A percentile compares a stretch with the other conserved stretches of the same genome.
Conservation (phyloP, 2,797 vertebrate genomes). For the Champsocephalus esox region DNA sequence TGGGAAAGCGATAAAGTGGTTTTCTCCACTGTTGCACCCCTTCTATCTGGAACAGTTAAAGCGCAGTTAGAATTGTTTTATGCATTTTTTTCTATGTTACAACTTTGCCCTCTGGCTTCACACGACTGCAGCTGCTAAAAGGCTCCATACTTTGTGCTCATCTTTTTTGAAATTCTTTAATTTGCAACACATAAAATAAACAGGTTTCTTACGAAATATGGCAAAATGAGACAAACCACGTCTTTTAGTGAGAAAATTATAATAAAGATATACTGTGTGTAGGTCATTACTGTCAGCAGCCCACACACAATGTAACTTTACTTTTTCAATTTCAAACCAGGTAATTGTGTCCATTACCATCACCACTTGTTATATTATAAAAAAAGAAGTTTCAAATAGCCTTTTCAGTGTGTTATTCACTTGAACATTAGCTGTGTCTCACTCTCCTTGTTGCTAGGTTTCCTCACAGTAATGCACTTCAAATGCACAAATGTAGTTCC, state of each 20-base stretch:
- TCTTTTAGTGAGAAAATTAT: neutral
- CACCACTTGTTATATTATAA: conserved; percentile 12
- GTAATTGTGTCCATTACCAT: neutral
- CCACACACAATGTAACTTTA: neutral
- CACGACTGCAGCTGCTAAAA: conserved; percentile 4
- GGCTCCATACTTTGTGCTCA: neutral
- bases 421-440: conserved; percentile 13
- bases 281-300: neutral
- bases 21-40: conserved; percentile 18
- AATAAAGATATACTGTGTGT: neutral
- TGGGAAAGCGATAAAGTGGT: conserved; percentile 26
- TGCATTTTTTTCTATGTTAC: conserved; percentile 10
- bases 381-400: neutral
- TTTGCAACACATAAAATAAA: neutral
- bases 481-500: conserved; percentile 25
- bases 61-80: conserved; percentile 31
- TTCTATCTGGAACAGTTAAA: conserved; percentile 25
- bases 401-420: conserved; percentile 15
- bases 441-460: conserved; percentile 28
- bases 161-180: neutral
- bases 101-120: conserved; percentile 16
- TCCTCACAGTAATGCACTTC: conserved; percentile 2
- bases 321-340: neutral
- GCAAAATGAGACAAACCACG: neutral
- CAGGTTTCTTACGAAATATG: neutral